These are phyloP conservation scores for Lucilia sericata DNA, from an alignment of 1,140 invertebrate genomes.

Conservation along the genomic window DNA sequence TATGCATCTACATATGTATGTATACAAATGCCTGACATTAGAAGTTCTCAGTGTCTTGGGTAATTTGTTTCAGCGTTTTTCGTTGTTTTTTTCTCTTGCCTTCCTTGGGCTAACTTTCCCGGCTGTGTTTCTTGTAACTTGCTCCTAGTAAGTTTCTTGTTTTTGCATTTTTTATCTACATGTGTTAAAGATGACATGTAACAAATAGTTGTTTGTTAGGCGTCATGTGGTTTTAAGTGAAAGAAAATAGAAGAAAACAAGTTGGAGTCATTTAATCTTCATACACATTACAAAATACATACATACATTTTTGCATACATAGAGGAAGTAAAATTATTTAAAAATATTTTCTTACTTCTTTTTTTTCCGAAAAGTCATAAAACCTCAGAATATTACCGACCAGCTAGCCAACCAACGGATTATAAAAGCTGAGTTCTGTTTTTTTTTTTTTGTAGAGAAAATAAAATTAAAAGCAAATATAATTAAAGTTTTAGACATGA, in stretches of 20 bases:
- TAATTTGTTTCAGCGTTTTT: constrained; percentile 1
- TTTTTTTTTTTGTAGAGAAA: not conserved
- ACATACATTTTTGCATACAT: not conserved
- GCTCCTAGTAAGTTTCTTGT: not conserved
- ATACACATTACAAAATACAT: not conserved
- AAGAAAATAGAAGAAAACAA: constrained; percentile 34
- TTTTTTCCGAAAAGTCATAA: not conserved
- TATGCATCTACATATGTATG: not conserved
- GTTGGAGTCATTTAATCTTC: constrained; percentile 23
- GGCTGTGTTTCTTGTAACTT: not conserved
- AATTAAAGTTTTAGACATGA: constrained; percentile 12
- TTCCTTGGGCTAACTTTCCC: not conserved
- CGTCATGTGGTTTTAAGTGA: constrained; percentile 41
- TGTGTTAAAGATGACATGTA: constrained; percentile 44
- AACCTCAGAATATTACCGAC: not conserved
- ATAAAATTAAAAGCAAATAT: constrained; percentile 23
- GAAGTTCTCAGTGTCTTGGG: constrained; percentile 3
- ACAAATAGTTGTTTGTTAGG: constrained; percentile 43
- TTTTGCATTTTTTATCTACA: constrained; percentile 12
- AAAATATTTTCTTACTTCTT: not conserved
- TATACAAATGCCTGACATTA: constrained; percentile 15
- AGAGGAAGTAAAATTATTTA: constrained; percentile 25
- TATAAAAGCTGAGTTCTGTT: not conserved
- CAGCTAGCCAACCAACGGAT: not conserved
- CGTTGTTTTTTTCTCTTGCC: no score